Evolutionary conservation across 2,113 vertebrate species (phyloP).

Genomic region (Phaethornis superciliosus): DNA sequence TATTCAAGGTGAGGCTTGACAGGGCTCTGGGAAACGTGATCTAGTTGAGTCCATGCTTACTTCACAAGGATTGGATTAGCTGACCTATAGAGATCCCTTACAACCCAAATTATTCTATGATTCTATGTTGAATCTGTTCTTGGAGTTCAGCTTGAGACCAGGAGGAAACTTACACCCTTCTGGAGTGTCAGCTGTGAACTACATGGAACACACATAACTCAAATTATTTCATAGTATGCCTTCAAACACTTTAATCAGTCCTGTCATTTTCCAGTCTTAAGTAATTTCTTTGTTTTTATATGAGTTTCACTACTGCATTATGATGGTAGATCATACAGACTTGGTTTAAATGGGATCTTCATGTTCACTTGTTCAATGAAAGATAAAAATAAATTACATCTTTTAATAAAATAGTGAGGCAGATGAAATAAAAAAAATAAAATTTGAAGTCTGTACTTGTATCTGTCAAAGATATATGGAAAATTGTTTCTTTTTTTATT

Average conservation of each 20-base stretch:
- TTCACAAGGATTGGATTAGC: too few species aligned
- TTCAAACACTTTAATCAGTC: not conserved
- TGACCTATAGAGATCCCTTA: too few species aligned
- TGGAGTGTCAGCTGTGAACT: not conserved
- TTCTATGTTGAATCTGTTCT: not conserved
- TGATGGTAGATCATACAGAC: not conserved
- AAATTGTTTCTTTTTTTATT: not conserved
- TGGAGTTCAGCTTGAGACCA: not conserved
- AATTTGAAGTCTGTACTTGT: not conserved
- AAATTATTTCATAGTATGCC: not conserved
- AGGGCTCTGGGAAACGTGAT: too few species aligned
- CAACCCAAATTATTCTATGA: too few species aligned
- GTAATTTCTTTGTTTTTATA: not conserved
- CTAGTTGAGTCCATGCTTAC: too few species aligned
- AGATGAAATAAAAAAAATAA: not conserved
- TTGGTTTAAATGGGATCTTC: not conserved
- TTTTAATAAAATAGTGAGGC: not conserved
- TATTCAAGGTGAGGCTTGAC: too few species aligned
- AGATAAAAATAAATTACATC: fast-evolving
- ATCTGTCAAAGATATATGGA: not conserved
- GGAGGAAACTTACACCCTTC: not conserved
- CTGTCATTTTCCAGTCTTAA: not conserved
- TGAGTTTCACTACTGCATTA: not conserved
- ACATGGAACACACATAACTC: not conserved
- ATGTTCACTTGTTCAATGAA: not conserved